These are phyloP conservation scores for Urocolius indicus DNA, from an alignment of 2,113 vertebrate species.

Conservation along the genomic window DNA sequence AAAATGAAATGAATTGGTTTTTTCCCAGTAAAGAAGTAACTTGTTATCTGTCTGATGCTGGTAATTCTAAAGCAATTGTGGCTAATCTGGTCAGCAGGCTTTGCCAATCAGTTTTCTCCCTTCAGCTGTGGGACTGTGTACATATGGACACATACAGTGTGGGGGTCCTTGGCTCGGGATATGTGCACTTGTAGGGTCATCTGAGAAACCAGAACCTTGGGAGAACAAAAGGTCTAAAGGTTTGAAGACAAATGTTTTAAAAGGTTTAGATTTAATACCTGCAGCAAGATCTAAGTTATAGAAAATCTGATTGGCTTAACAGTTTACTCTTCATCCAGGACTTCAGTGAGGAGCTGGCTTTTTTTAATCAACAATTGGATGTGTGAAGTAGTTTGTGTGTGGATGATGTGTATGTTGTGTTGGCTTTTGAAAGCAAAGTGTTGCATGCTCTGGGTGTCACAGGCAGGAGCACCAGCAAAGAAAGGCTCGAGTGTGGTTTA, in stretches of 20 bases:
- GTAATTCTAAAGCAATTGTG: background rate
- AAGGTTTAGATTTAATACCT: background rate
- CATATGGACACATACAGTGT: too few relatives aligned
- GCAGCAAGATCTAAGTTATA: background rate
- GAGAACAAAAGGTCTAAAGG: background rate
- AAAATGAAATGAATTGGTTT: background rate
- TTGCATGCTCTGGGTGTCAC: background rate
- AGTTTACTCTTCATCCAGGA: background rate
- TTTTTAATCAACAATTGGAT: background rate
- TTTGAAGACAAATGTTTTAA: background rate
- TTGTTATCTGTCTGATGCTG: background rate
- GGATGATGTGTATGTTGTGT: fast-evolving
- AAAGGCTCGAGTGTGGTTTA: background rate
- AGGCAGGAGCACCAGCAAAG: background rate
- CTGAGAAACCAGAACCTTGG: background rate
- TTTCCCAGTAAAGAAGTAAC: background rate
- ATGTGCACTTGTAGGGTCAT: background rate
- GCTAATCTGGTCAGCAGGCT: background rate
- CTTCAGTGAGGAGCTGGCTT: too few relatives aligned
- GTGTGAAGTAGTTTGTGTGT: background rate
- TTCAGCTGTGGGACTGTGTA: background rate
- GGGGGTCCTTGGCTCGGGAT: background rate
- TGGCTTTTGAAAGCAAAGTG: background rate
- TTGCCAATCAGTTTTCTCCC: background rate
- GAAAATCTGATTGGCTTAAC: background rate